Percentiles rank a stretch among this genome's conserved stretches.
Conservation (phyloP, 2,113 vertebrate genomes). For the Hiodon alosoides region DNA sequence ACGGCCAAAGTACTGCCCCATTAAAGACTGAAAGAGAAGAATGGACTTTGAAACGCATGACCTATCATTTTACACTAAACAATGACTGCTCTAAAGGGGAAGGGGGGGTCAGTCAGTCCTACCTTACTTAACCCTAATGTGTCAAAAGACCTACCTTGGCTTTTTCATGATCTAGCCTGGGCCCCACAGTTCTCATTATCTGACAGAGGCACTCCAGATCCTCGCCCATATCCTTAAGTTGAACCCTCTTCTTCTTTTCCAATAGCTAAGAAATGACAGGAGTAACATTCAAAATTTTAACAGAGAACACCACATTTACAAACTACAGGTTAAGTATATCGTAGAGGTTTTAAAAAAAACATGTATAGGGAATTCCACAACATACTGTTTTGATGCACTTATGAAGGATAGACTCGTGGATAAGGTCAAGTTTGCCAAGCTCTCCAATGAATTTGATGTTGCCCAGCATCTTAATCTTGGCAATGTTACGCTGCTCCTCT, state of each 20-base stretch:
- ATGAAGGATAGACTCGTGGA: constrained; percentile 99
- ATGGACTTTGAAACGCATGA: too few relatives aligned
- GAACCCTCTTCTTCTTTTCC: constrained; percentile 99
- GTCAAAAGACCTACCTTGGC: constrained; percentile 74
- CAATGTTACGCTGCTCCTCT: constrained; percentile 98
- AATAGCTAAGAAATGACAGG: constrained; percentile 73
- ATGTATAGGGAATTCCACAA: constrained; percentile 17
- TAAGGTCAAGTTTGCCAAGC: constrained; percentile 99
- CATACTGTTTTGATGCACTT: constrained; percentile 99
- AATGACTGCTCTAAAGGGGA: neutral
- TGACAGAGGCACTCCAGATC: constrained; percentile 99
- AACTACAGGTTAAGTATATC: neutral
- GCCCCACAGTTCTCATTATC: constrained; percentile 99
- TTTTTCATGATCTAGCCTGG: constrained; percentile 98
- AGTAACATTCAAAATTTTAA: neutral
- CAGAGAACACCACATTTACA: neutral
- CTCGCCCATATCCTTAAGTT: constrained; percentile 99
- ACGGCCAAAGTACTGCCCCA: constrained; percentile 99
- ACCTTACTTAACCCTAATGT: neutral
- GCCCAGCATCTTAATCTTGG: constrained; percentile 99
- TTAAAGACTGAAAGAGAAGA: constrained; percentile 80
- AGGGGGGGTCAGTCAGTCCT: neutral
- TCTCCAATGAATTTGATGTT: constrained; percentile 99
- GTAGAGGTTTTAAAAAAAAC: neutral
- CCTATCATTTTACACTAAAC: neutral